phyloP scores from a whole-genome alignment of 2,888 invertebrate genomes.

The Rotaria sp. region DNA sequence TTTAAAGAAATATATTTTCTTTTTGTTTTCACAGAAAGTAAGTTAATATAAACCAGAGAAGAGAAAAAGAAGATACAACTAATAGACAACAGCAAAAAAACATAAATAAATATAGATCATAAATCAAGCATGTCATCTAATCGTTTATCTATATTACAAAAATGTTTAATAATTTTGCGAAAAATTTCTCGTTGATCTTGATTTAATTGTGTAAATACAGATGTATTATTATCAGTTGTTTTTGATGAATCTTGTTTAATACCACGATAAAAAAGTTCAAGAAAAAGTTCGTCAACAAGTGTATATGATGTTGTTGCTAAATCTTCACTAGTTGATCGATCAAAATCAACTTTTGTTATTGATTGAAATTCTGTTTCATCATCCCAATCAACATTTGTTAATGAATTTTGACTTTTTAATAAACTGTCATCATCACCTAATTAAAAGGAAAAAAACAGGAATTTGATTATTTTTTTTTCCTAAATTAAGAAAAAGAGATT shows the following conservation, averaged over 20 bases:
- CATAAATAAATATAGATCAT: neutral
- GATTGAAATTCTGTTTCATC: neutral
- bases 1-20: neutral
- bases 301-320: neutral
- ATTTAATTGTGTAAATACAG: neutral
- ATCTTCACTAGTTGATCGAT: neutral
- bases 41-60: neutral
- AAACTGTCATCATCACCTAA: neutral
- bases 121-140: neutral
- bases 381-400: neutral
- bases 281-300: conserved; percentile 23
- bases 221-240: neutral
- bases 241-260: neutral
- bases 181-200: neutral
- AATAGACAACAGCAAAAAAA: neutral
- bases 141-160: conserved; percentile 24
- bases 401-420: neutral
- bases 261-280: neutral
- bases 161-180: conserved; percentile 8
- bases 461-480: too few species aligned
- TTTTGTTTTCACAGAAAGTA: neutral
- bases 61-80: neutral
- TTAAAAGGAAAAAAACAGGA: too few species aligned
- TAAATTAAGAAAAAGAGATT: too few species aligned
- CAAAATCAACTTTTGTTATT: neutral